Evolutionary conservation across 2,797 vertebrate species (phyloP), one percentile per base, ranked within the genome.

Genomic region (Schizothorax lantsangensis): DNA sequence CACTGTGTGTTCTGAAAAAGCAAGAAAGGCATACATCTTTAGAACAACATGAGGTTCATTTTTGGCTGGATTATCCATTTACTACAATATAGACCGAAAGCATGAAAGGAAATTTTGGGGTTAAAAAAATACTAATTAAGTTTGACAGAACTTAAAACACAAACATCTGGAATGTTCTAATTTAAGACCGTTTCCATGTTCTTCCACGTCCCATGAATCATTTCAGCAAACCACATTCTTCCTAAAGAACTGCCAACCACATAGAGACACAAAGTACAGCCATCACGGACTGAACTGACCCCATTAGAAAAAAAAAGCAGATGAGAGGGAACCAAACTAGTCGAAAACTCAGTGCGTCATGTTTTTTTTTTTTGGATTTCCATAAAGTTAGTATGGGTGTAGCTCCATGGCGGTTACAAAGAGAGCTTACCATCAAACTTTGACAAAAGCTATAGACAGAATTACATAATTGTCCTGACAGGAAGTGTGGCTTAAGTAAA

Each of bases 401-500:
- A 92, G 88, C 77, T 21, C 5, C 1, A 49, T 36, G 33, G 71
- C 23, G 47, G 77, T 84, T 75, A 64, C 6, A 33, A 75, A 85
- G 49, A 23, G 33, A 10, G 38, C 68, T 73, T 40, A n/a, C 57
- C 26, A 2, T 54, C 54, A 66, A 88, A 89, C 84, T 90, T 85
- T n/a, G 64, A 79, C 87, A 86, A 72, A 86, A 85, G 88, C 79
- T 87, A 78, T 45, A 64, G 79, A 81, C 78, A 45, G 78, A 74
- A 71, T 92, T 92, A 91, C 85, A 87, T 90, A 92, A 92, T 62
- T 40, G 21, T 75, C 30, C 77, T 83, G 74, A 74, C 33, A 88
- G 82, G 43, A 80, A 85, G 77, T 38, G 54, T 7, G 14, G 49
- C 75, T 59, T 26, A 83, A 89, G 81, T 26, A 26, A 86, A 66